A percentile compares a stretch with the other conserved stretches of the same genome.
phyloP scores from a whole-genome alignment of 2,113 vertebrate species.

The Hepsetus odoe region DNA sequence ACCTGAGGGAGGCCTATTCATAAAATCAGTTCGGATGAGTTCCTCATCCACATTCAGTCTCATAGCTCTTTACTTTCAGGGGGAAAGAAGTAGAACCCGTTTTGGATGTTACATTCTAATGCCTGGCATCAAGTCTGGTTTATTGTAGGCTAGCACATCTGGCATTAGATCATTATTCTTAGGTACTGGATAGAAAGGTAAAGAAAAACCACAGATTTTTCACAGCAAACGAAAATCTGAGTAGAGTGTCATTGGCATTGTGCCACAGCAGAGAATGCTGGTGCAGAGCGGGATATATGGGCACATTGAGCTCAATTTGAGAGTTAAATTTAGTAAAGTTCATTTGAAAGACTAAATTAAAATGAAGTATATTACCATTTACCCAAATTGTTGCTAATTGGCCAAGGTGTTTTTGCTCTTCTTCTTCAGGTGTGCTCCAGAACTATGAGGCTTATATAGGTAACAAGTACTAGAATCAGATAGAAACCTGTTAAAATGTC shows the following conservation, averaged over 20 bases:
- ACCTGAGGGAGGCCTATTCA: constrained; percentile 26
- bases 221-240: background rate
- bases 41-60: constrained; percentile 18
- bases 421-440: no score
- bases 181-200: background rate
- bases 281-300: no score
- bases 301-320: no score
- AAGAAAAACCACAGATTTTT: background rate
- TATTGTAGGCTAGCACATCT: background rate
- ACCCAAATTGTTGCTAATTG: no score
- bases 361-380: no score
- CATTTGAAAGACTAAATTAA: no score
- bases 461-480: no score
- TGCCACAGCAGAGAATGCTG: background rate
- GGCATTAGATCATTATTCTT: background rate
- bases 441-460: no score
- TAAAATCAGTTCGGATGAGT: constrained; percentile 19
- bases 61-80: constrained; percentile 16
- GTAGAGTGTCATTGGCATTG: background rate
- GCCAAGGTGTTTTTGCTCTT: no score
- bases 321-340: no score
- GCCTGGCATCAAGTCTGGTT: background rate
- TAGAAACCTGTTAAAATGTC: no score
- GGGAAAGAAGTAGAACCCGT: background rate
- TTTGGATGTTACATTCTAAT: constrained; percentile 12